Base-by-base conservation (phyloP, 2,888 invertebrate species). In the Capitulum mitella region DNA sequence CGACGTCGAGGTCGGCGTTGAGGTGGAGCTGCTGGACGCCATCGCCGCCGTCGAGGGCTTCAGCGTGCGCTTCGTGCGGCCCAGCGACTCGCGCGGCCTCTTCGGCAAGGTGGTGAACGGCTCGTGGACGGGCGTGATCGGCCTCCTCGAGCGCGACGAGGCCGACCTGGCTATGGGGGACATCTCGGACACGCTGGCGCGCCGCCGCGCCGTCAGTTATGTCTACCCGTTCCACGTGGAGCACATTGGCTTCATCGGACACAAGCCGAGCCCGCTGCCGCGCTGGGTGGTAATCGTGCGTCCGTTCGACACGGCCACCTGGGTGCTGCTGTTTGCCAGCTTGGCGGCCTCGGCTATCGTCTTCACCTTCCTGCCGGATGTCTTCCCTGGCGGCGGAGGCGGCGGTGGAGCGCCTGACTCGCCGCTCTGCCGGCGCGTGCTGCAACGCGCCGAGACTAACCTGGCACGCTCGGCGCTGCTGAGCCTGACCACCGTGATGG, bases 101-200 rank as follows among this genome's bases (percentile, higher is more conserved):
- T 70, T 70, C 77, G 51, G 40, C 26, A 54, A 77, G 22, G 34
- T 14, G 14, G 48, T 40, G 37, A 54, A 77, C 77, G 77, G 51
- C 77, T n/a, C 32, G 51, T 77, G 77, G 77, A 51, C 51, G 37
- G 77, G 77, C 51, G 54, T 58, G 51, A 77, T 80, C 43, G 80
- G 80, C 6, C 32, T 76, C 32, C 78, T 80, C 78, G 80, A 70
- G 10, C 64, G 79, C 19, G 78, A 74, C 48, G 46, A 77, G 64
- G 79, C 78, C 12, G 79, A 80, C 46, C 19, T 79, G 32, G 80
- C 79, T n/a, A 78, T 80, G 43, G 78, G 78, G 0, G 79, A 80
- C 75, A 48, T 79, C n/a, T 78, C 77, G 40, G 77, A 79, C 46
- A 78, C 58, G 3, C 51, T 79, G 19, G 64, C 64, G 1, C 64